Conservation (phyloP, 2,797 vertebrate species). For the Hephaestus fuliginosus region DNA sequence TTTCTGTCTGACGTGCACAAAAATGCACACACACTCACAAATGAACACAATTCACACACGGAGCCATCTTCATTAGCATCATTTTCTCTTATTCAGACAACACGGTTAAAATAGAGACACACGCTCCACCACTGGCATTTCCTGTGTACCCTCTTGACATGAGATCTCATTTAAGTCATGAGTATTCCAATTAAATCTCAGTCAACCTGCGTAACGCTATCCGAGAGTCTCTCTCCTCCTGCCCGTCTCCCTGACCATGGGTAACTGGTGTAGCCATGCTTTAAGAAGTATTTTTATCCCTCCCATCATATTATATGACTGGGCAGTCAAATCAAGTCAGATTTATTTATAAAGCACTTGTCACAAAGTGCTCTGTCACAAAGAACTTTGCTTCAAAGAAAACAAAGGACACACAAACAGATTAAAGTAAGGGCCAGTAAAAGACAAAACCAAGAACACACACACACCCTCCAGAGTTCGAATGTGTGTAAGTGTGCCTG, state of each 20-base stretch:
- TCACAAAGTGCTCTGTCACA: constrained; percentile 57
- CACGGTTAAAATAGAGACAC: constrained; percentile 33
- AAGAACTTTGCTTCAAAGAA: constrained; percentile 45
- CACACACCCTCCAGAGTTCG: background rate
- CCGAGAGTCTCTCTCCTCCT: constrained; percentile 38
- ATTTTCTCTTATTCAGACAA: constrained; percentile 32
- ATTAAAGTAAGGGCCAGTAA: constrained; percentile 26
- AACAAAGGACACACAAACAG: constrained; percentile 43
- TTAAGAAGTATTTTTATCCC: constrained; percentile 57
- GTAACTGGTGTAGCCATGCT: constrained; percentile 42
- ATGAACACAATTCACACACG: constrained; percentile 4
- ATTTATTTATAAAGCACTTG: constrained; percentile 65
- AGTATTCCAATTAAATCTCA: constrained; percentile 63
- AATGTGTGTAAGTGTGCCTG: background rate
- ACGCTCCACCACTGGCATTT: constrained; percentile 16
- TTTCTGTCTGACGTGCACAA: background rate
- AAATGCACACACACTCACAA: constrained; percentile 2
- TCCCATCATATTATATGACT: constrained; percentile 54
- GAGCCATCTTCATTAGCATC: constrained; percentile 19
- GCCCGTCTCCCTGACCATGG: constrained; percentile 38
- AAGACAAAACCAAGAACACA: constrained; percentile 27
- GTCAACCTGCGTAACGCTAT: constrained; percentile 59
- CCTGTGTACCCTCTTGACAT: constrained; percentile 34
- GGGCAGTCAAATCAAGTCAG: constrained; percentile 58
- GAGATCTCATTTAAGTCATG: constrained; percentile 57